Evolutionary conservation across 2,113 vertebrate species (phyloP).

Genomic region (Redunca redunca): DNA sequence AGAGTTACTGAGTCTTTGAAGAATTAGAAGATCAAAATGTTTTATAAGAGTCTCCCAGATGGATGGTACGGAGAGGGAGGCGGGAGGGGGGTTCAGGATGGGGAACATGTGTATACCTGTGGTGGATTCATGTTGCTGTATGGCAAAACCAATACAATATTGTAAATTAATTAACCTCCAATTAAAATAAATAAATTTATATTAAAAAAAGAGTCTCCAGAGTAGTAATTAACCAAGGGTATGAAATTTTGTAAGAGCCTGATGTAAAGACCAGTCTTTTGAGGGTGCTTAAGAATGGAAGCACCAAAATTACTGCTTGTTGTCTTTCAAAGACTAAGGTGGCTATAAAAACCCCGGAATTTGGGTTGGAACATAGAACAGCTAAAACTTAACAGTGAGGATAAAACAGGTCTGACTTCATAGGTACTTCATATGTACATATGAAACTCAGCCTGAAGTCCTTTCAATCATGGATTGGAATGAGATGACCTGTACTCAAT

Average conservation of each 20-base stretch:
- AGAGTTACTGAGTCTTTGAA: neutral
- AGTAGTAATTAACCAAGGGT: neutral
- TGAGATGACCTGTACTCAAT: neutral
- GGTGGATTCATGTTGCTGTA: too few species aligned
- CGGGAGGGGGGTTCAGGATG: too few species aligned
- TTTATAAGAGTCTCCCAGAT: neutral
- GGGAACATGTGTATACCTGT: too few species aligned
- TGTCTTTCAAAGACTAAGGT: neutral
- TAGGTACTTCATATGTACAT: neutral
- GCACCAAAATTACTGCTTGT: neutral
- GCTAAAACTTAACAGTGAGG: neutral
- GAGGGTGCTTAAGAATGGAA: neutral
- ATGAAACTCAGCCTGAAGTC: neutral
- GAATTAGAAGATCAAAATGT: neutral
- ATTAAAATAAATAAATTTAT: too few species aligned
- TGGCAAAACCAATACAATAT: too few species aligned
- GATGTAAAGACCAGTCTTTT: neutral
- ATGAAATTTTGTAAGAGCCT: neutral
- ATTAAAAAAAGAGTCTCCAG: neutral
- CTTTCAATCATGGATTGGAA: neutral
- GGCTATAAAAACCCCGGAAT: neutral
- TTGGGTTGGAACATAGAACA: neutral
- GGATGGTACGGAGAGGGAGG: too few species aligned
- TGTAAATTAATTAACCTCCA: too few species aligned
- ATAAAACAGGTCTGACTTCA: neutral